Evolutionary conservation across 2,888 invertebrate species (phyloP), one percentile per base, ranked within the genome.

Genomic region (Limulus polyphemus): DNA sequence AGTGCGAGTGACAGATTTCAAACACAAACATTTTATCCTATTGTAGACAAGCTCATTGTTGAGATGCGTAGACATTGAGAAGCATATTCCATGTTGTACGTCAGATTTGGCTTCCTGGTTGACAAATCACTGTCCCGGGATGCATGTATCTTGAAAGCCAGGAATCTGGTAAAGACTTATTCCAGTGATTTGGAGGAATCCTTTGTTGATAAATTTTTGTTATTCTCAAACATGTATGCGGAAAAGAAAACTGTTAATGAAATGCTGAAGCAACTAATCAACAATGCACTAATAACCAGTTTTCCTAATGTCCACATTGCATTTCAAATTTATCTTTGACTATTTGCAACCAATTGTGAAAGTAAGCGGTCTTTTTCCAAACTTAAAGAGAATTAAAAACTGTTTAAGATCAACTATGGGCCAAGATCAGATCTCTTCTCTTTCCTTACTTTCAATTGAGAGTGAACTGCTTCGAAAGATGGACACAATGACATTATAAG

Each of bases 341-440:
- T n/a, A n/a, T n/a, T n/a, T n/a, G n/a, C n/a, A n/a, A n/a, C n/a
- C n/a, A n/a, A n/a, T n/a, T 12, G 52, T 17, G 10, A 52, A 17
- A 10, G 52, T 14, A 10, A 17, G 17, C n/a, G 17, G 52, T 10
- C 17, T 17, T 9, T 52, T 52, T 52, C 17, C 52, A 10, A 17
- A 14, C 17, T 12, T 52, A 52, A 52, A 52, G 13, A 52, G 52
- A 52, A 17, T 52, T 9, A 52, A 52, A 12, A 52, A 52, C 52
- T 52, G 17, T 17, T 52, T 52, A 52, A 9, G 52, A 12, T 16
- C 52, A 9, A 52, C 52, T 10, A 16, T 52, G 49, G 12, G 62
- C 48, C 57, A 56, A 12, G 47, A 46, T 56, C 59, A 62, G 58
- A 50, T 65, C 55, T 56, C 60, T 56, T 52, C 52, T 52, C 17